Base-by-base conservation (phyloP, 2,113 vertebrate genomes). In the Pelusios castaneus region DNA sequence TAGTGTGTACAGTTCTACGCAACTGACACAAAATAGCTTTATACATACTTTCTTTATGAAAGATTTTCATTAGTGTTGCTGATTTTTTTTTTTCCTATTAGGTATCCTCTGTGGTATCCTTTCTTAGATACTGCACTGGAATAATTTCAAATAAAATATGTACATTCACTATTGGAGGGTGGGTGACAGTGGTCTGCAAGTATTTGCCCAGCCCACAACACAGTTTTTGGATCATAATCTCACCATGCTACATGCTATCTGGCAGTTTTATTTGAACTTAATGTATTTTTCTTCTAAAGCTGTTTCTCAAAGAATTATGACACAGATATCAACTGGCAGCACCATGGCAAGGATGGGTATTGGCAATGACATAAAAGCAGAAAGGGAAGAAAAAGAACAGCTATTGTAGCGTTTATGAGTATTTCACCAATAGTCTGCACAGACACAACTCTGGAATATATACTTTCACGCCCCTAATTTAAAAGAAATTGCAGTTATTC, bases 211-310 rank as follows among this genome's bases (percentile, higher is more conserved):
- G 38, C 82, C 63, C 84, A 80, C 73, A 92, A 96, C 94, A 95
- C 88, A 93, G 1, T 90, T 94, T 90, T 94, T 49, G 12, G 80
- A 81, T 63, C 38, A 10, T 95, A 96, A 96, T 95, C 91, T 96
- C 34, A 87, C 96, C 89, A 95, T 38, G 77, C 73, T 91, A 88
- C 75, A 96, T 95, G 92, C 93, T 95, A 95, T 94, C 95, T 97
- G 97, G 97, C 97, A 97, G 94, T 97, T 97, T 97, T 97, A 97
- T 97, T 95, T 95, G 96, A 96, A 94, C 93, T 93, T 97, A 96
- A 97, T 97, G 97, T 97, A 95, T 97, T 96, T 95, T 92, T 96
- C 94, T 43, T 92, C 96, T 96, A 92, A 97, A 91, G 91, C 92
- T 88, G 93, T 95, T 95, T 94, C 91, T 84, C 88, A 82, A 92